Base-by-base conservation (phyloP, 2,797 vertebrate species). In the Zenarchopterus dispar region DNA sequence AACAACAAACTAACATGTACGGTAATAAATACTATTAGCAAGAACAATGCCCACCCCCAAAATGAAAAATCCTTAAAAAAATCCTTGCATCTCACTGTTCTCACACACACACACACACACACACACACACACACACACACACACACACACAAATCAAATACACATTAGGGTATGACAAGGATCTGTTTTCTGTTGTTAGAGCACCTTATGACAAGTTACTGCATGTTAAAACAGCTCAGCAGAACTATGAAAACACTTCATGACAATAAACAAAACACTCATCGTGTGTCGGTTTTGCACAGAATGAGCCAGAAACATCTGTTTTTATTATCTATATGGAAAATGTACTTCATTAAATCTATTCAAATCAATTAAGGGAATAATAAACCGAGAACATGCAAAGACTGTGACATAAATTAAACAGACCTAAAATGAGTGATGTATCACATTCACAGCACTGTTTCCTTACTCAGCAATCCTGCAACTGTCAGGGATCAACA, bases 21-120 rank as follows among this genome's bases (percentile, higher is more conserved):
- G 90, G 74, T 84, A 92, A 93, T 93, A 93, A 93, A 93, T 93
- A 93, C 86, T 90, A 88, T 88, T 50, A 75, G 78, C 84, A 87
- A 71, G 73, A 88, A 83, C 73, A 72, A 75, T 56, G 70, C 28
- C 28, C 28, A 2, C 24, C 24, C 24, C 24, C 24, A 80, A 88
- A 86, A 80, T 50, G 83, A 39, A 73, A 18, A 60, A 46, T 8
- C 15, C 18, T 23, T 19, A 61, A 87, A 81, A 75, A 57, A 67
- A 68, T 64, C 23, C 70, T 68, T 62, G 64, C 48, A 69, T 67
- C 62, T 72, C 75, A 73, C 54, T 57, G 6, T 59, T 28, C 56
- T 64, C 62, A 13, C 56, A 50, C 63, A 60, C 51, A 48, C 44
- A 65, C 43, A 18, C 61, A 62, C 70, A 62, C 53, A 54, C 56